Evolutionary conservation across 92 coral and sea anemone genomes (phyloP), one percentile per base, ranked within the genome.

Genomic region (Paramuricea clavata): DNA sequence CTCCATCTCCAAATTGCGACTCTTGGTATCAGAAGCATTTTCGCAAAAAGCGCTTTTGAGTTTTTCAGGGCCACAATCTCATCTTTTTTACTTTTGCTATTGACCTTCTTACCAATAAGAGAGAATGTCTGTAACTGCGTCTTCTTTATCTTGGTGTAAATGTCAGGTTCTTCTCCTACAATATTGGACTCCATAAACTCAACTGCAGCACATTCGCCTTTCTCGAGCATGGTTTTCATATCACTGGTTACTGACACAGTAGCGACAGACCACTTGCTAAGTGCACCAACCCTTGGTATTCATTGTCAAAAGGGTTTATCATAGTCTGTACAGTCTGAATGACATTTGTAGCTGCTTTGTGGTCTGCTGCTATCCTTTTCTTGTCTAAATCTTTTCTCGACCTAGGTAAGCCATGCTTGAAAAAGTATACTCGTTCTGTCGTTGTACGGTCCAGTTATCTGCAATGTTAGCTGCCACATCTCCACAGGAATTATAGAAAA

Each of bases 401-500:
- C 67, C 67, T 57, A 5, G 30, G 67, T 57, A 39, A 39, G 73
- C 31, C 34, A 65, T 26, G 16, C 73, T 32, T n/a, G 76, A 34
- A 30, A 69, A 69, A n/a, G 42, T 8, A 69, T 34, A 34, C n/a
- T 34, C 76, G 25, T 34, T 41, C 47, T 69, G 76, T 10, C 49
- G 27, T 69, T 69, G 76, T 41, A 69, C 76, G 3, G 76, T 69
- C 76, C 76, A 69, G 16, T 34, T 69, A 34, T 69, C 73, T 65
- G 5, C 35, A 32, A 65, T 65, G 34, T 65, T 65, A 10, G 28
- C 73, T 26, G 73, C 73, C 28, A 65, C 73, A 65, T 26, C 73
- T 65, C 3, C 19, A 65, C 30, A 57, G 28, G 28, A 57, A 57
- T 25, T 5, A 57, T 19, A 57, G 22, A 57, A 19, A n/a, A 57